A percentile compares a stretch with the other conserved stretches of the same genome.
phyloP scores from a whole-genome alignment of 2,113 vertebrate genomes.

The Dicaeum eximium region DNA sequence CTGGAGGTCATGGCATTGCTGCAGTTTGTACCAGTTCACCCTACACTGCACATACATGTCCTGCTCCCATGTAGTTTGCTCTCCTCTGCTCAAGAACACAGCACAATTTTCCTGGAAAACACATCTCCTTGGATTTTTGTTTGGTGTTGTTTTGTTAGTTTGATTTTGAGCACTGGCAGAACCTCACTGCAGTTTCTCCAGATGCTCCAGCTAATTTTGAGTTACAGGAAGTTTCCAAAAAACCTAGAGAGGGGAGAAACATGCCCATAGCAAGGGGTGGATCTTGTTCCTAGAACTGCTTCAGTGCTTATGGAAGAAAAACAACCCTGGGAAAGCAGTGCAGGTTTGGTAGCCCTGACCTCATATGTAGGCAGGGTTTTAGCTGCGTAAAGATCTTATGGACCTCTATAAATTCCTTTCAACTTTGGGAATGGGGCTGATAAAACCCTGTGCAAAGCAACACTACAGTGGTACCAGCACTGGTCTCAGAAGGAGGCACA shows the following conservation, averaged over 20 bases:
- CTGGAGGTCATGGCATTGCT: not conserved
- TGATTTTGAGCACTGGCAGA: not conserved
- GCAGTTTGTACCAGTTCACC: not conserved
- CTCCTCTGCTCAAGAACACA: not conserved
- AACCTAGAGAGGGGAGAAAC: not conserved
- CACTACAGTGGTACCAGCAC: not conserved
- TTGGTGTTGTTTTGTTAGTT: not conserved
- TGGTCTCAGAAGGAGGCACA: not conserved
- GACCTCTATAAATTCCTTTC: not conserved
- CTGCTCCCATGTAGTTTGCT: not conserved
- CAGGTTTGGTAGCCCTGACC: not conserved
- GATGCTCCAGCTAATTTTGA: not conserved
- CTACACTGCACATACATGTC: rapidly evolving
- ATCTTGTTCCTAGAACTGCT: not conserved
- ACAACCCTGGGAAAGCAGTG: not conserved
- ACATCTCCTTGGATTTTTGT: not conserved
- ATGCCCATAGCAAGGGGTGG: not conserved
- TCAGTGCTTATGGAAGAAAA: not conserved
- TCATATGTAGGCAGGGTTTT: not conserved
- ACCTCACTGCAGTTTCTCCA: not conserved
- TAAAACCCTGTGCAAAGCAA: not conserved
- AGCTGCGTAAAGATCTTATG: not conserved
- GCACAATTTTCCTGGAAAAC: not conserved
- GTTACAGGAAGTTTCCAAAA: not conserved
- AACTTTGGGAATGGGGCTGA: not conserved